phyloP scores from a whole-genome alignment of 2,888 invertebrate species.

The Drosophila paranaensis region DNA sequence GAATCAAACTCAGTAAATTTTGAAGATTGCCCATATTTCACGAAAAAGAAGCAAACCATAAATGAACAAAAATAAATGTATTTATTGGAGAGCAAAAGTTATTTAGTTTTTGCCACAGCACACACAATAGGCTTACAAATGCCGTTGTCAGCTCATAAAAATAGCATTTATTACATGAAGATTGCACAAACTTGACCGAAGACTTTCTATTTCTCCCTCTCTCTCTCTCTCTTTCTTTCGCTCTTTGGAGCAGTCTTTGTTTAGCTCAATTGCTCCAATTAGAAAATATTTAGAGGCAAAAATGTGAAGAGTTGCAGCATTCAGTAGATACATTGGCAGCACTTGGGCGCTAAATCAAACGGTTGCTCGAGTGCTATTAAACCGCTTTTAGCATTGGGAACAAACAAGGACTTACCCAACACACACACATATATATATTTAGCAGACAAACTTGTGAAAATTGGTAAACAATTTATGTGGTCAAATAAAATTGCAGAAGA shows the following conservation, averaged over 20 bases:
- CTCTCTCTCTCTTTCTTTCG: background rate
- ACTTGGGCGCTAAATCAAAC: conserved; percentile 60
- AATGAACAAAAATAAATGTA: background rate
- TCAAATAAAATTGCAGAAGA: conserved; percentile 70
- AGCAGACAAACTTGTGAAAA: conserved; percentile 67
- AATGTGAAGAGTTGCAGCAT: conserved; percentile 5
- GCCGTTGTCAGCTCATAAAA: conserved; percentile 8
- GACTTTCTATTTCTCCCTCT: background rate
- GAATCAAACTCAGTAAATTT: background rate
- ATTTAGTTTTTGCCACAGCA: background rate
- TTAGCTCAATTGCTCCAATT: conserved; percentile 49
- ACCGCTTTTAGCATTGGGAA: conserved; percentile 63
- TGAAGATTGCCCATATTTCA: background rate
- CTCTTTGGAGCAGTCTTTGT: background rate
- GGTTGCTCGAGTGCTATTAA: conserved; percentile 53
- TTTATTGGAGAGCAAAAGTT: background rate
- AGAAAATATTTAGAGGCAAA: conserved; percentile 35
- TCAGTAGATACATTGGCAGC: conserved; percentile 9
- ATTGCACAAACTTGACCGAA: background rate
- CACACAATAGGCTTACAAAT: background rate
- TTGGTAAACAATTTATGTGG: conserved; percentile 80
- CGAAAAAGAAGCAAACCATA: background rate
- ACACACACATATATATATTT: conserved; percentile 17
- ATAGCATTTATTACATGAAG: background rate
- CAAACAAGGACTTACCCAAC: conserved; percentile 43